A percentile compares a stretch with the other conserved stretches of the same genome.
phyloP scores from a whole-genome alignment of 2,113 vertebrate genomes.

The Chauna torquata region DNA sequence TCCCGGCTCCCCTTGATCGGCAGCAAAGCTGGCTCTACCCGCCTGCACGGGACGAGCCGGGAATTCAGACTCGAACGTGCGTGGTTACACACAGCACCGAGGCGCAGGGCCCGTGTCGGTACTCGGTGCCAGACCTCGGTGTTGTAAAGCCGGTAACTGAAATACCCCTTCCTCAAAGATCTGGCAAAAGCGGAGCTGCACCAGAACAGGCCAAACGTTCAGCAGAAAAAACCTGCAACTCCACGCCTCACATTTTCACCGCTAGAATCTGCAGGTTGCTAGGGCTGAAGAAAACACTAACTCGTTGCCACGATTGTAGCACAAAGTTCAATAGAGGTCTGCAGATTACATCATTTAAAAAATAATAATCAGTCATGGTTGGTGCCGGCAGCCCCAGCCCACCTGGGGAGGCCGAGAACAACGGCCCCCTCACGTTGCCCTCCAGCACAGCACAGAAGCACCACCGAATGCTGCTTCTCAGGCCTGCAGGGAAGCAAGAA shows the following conservation, averaged over 20 bases:
- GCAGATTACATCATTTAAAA: neutral
- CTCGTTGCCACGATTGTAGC: neutral
- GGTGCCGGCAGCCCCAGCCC: neutral
- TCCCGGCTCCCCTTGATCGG: neutral
- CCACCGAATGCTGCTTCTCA: neutral
- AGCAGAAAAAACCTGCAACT: neutral
- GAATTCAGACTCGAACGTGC: no score
- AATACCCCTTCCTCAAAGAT: neutral
- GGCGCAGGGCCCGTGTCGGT: neutral
- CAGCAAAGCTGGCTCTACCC: constrained; percentile 8
- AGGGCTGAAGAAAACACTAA: neutral
- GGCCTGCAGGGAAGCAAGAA: neutral
- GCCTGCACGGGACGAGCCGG: neutral
- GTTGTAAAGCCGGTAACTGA: neutral
- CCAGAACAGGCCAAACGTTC: neutral
- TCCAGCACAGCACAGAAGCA: neutral
- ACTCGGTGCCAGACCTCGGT: neutral
- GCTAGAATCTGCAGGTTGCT: neutral
- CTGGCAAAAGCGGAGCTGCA: neutral
- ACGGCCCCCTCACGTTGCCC: neutral
- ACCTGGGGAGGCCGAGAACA: neutral
- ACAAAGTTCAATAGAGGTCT: neutral
- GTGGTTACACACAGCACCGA: neutral
- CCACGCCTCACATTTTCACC: neutral
- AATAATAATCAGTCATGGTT: neutral